Evolutionary conservation across 1,140 invertebrate species (phyloP), one percentile per base, ranked within the genome.

Genomic region (Belonocnema kinseyi): DNA sequence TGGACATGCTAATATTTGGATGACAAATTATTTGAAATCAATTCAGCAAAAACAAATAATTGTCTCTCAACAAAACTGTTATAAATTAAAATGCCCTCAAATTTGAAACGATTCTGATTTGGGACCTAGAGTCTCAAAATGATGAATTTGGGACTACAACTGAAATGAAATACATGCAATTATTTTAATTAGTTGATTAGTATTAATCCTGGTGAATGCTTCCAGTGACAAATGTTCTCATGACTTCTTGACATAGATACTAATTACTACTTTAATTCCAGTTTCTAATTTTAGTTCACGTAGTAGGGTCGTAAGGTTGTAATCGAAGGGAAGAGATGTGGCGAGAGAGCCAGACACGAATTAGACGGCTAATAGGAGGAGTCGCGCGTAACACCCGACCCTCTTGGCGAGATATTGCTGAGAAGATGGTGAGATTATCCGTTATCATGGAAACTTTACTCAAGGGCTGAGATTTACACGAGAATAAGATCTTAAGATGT

Each of bases 261-360:
- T 66, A n/a, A 66, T 66, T 66, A 66, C 40, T 13, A 14, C 26
- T 66, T 66, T 16, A 66, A 40, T 66, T 66, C 40, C 26, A 33
- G n/a, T 66, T 13, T 40, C 26, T 33, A 66, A 66, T 66, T 66
- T 66, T 66, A 26, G 26, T 33, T 40, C 21, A 14, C 14, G 16
- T 3, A 7, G 12, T 66, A 16, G 40, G 26, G 61, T 66, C 61
- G 61, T 46, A 66, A 66, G 61, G 61, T 66, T 66, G 61, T 46
- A 66, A 66, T 66, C 61, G 61, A 66, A 66, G 40, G 61, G 61
- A 66, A 66, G 61, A 66, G 61, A 66, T 66, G 61, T 66, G 61
- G 61, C 14, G 26, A 66, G 61, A 33, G n/a, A 66, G n/a, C 61
- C 61, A 66, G 61, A 66, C 61, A 66, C 61, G 61, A 66, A 66